Conservation (phyloP, 2,797 vertebrate species). For the Peromyscus aztecus region DNA sequence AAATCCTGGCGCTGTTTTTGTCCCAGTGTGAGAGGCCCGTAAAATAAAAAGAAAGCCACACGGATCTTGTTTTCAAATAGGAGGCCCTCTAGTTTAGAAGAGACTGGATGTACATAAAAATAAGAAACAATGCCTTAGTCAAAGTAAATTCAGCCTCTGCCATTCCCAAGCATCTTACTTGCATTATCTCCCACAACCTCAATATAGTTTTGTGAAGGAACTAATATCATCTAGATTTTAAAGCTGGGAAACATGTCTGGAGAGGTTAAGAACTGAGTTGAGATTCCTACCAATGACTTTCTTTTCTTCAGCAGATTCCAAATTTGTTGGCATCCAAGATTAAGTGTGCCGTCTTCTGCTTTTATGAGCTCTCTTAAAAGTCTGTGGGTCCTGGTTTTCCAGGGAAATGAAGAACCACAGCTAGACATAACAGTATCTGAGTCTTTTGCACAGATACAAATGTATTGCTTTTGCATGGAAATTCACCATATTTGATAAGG, state of each 20-base stretch:
- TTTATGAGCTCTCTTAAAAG: neutral
- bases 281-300: neutral
- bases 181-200: neutral
- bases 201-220: neutral
- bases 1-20: neutral
- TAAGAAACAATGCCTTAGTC: neutral
- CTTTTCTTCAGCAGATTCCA: neutral
- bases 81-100: neutral
- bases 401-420: neutral
- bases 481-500: neutral
- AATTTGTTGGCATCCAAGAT: neutral
- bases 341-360: neutral
- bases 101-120: neutral
- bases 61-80: neutral
- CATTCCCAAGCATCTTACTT: neutral
- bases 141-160: neutral
- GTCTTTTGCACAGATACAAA: neutral
- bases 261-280: neutral
- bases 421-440: neutral
- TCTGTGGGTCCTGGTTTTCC: neutral
- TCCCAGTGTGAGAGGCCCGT: neutral
- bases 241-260: neutral
- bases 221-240: neutral
- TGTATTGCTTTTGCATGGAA: neutral
- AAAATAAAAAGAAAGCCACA: neutral